Evolutionary conservation across 2,113 vertebrate genomes (phyloP), one percentile per base, ranked within the genome.

Genomic region (Ptilonorhynchus violaceus): DNA sequence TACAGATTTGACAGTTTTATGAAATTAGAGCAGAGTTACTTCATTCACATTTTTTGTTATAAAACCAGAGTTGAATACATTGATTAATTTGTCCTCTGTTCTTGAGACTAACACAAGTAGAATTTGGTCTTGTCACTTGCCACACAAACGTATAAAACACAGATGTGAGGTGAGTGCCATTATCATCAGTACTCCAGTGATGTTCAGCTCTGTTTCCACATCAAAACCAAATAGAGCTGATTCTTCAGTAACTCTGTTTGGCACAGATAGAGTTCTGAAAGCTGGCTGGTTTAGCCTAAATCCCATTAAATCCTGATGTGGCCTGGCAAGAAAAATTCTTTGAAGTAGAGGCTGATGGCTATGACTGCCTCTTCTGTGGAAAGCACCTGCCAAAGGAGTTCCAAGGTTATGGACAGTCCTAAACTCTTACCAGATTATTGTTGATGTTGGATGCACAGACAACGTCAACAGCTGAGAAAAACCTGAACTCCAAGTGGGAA

Each of bases 231-330:
- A 41, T 1, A 76, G 7, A 59, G 6, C 4, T 52, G 35, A 59
- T 64, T 59, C 21, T 86, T 41, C 44, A 42, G 15, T 56, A 60
- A 39, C 6, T 50, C 17, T 67, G 42, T 31, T n/a, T 77, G 42
- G 11, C 47, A 42, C 27, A 58, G 25, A 11, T 13, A 83, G 28
- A 59, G 15, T 50, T 30, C 39, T 63, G 27, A 74, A 86, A 73
- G 19, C 3, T 67, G 27, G 1, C 10, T 79, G 27, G 0, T 53
- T 85, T 64, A 86, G 22, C 15, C 22, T 60, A 62, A 76, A 77
- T 83, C 14, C 10, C n/a, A 3, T 69, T 88, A 64, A 76, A 80
- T 46, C 64, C 15, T 31, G 9, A 19, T 46, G 22, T 0, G 0
- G 3, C 16, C 46, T 66, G 53, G 27, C 41, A 92, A 84, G 22